These are phyloP conservation scores for Drosophila anomelani DNA, from an alignment of 2,888 invertebrate genomes.

Conservation along the genomic window DNA sequence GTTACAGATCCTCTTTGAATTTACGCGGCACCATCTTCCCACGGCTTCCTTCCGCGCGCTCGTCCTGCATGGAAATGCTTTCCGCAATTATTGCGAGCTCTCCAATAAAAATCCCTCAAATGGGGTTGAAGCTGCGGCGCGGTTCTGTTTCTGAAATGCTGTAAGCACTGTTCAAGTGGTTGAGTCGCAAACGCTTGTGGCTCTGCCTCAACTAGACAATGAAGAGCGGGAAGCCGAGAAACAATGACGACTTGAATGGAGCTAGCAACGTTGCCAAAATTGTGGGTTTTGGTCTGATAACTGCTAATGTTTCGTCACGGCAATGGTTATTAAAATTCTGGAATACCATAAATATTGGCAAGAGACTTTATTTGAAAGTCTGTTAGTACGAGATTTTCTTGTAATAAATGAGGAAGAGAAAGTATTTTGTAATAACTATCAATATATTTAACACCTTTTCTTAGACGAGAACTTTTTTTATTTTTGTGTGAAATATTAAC, in stretches of 20 bases:
- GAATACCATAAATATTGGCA: background rate
- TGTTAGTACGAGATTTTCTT: background rate
- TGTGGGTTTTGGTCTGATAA: constrained; percentile 64
- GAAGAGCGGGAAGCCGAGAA: constrained; percentile 7
- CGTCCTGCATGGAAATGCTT: constrained; percentile 53
- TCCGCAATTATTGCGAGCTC: constrained; percentile 67
- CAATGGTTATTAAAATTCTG: constrained; percentile 1
- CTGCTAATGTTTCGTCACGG: constrained; percentile 40
- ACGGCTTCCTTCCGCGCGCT: constrained; percentile 23
- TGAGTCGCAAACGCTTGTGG: constrained; percentile 32
- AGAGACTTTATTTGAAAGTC: background rate
- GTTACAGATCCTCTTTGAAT: constrained; percentile 62
- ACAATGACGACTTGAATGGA: constrained; percentile 9
- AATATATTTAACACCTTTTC: too few species aligned
- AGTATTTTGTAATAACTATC: background rate
- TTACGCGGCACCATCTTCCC: constrained; percentile 40
- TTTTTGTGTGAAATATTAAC: too few species aligned
- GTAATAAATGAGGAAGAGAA: background rate
- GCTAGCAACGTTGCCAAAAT: constrained; percentile 57
- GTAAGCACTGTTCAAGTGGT: constrained; percentile 63
- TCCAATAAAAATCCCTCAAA: constrained; percentile 36
- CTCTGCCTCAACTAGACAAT: constrained; percentile 26
- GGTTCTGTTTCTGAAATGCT: constrained; percentile 63
- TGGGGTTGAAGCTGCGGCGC: constrained; percentile 35
- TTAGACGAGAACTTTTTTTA: too few species aligned